These are phyloP conservation scores for Hipparchia sbordonii DNA, from an alignment of 2,888 invertebrate genomes.

Conservation along the genomic window DNA sequence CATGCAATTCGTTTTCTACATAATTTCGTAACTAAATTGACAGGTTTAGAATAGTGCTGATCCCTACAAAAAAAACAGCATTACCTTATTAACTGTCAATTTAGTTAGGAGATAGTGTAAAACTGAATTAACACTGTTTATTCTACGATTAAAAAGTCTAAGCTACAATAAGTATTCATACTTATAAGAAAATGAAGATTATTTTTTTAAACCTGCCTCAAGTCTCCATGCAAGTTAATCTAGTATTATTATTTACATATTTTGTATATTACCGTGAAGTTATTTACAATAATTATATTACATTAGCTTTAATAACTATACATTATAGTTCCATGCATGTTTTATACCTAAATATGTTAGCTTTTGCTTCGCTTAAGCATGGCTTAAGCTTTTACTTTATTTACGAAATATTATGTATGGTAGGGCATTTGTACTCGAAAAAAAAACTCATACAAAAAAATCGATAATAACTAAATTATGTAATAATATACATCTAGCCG, in stretches of 20 bases:
- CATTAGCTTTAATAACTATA: neutral
- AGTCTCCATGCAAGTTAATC: constrained; percentile 9
- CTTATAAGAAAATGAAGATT: neutral
- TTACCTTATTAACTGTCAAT: no score
- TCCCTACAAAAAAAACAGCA: no score
- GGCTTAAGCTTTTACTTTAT: neutral
- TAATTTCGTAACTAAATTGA: neutral
- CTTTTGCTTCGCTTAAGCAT: constrained; percentile 12
- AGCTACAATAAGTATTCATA: no score
- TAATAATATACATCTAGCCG: neutral
- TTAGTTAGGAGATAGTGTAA: no score
- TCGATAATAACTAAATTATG: neutral
- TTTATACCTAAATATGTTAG: neutral
- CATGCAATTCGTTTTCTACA: neutral
- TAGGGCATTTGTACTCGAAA: neutral
- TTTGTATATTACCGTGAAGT: neutral
- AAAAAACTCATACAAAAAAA: neutral
- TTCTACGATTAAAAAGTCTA: no score
- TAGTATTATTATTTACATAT: neutral
- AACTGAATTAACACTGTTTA: no score
- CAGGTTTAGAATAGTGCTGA: neutral
- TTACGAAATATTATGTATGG: neutral
- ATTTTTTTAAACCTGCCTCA: neutral
- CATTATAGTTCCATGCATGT: no score
- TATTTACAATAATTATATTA: neutral